Percentiles rank a stretch among this genome's conserved stretches.
Conservation (phyloP, 2,797 vertebrate genomes). For the Cossypha heuglini region DNA sequence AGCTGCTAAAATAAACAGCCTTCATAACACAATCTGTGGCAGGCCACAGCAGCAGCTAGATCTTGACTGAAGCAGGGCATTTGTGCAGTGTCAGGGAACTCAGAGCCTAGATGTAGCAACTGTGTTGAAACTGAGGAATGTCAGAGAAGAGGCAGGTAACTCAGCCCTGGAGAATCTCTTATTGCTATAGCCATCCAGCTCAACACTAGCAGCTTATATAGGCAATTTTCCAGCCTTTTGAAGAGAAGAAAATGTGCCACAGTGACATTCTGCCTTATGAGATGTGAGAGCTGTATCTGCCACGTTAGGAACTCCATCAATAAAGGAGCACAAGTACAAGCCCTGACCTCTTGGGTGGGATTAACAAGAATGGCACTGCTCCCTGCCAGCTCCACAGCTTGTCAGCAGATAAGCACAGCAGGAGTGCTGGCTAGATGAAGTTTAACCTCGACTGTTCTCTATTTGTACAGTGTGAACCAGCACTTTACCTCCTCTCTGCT, state of each 20-base stretch:
- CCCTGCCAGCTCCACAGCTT: neutral
- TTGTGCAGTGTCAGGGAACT: neutral
- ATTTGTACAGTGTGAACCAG: neutral
- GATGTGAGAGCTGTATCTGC: neutral
- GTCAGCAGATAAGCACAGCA: neutral
- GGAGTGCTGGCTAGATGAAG: neutral
- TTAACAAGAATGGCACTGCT: neutral
- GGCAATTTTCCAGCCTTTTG: neutral
- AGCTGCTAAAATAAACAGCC: constrained; percentile 25
- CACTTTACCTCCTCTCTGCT: neutral
- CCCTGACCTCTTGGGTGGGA: neutral
- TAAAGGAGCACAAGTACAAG: neutral
- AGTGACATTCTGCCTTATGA: neutral
- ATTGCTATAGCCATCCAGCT: constrained; percentile 45
- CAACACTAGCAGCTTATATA: neutral
- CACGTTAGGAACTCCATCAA: neutral
- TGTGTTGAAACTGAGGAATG: constrained; percentile 7
- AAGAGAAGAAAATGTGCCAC: neutral
- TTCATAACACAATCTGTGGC: neutral
- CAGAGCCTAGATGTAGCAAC: neutral
- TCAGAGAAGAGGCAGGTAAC: neutral
- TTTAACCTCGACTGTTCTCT: neutral
- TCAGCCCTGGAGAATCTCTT: constrained; percentile 10
- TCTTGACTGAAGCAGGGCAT: neutral
- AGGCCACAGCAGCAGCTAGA: constrained; percentile 8